Percentiles rank a stretch among this genome's conserved stretches.
Conservation (phyloP, 2,888 invertebrate genomes). For the Micoletzkya japonica region DNA sequence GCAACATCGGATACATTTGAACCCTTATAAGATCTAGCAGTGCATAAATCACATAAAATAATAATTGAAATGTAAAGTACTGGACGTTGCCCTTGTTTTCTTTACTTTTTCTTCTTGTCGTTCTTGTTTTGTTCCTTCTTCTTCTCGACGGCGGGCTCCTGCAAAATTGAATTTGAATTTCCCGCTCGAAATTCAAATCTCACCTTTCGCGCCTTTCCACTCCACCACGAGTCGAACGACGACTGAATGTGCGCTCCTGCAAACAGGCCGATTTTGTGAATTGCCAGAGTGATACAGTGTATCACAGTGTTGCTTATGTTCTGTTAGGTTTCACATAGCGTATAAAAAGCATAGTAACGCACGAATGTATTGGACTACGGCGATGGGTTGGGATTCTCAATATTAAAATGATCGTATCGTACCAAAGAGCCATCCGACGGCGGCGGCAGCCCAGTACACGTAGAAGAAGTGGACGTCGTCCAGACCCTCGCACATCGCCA, state of each 20-base stretch:
- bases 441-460: constrained; percentile 14
- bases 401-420: neutral
- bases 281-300: too few species aligned
- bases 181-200: neutral
- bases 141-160: constrained; percentile 3
- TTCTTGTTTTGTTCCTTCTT: constrained; percentile 9
- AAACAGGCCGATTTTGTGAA: neutral
- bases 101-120: constrained; percentile 24
- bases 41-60: too few species aligned
- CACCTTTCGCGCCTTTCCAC: constrained; percentile 11
- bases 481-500: constrained; percentile 10
- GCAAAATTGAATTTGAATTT: neutral
- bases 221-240: neutral
- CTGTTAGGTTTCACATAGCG: too few species aligned
- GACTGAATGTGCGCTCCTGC: constrained; percentile 13
- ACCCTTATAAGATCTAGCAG: too few species aligned
- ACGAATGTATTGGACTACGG: too few species aligned
- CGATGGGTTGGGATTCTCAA: too few species aligned
- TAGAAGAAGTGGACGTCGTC: constrained; percentile 21
- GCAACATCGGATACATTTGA: too few species aligned
- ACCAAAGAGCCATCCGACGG: constrained; percentile 24
- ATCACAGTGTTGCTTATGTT: too few species aligned
- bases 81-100: too few species aligned
- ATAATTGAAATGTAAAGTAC: too few species aligned
- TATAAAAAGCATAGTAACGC: too few species aligned